Percentiles rank a stretch among this genome's conserved stretches.
Evolutionary conservation across 1,140 invertebrate species (phyloP).

Genomic region (Papilio dardanus): DNA sequence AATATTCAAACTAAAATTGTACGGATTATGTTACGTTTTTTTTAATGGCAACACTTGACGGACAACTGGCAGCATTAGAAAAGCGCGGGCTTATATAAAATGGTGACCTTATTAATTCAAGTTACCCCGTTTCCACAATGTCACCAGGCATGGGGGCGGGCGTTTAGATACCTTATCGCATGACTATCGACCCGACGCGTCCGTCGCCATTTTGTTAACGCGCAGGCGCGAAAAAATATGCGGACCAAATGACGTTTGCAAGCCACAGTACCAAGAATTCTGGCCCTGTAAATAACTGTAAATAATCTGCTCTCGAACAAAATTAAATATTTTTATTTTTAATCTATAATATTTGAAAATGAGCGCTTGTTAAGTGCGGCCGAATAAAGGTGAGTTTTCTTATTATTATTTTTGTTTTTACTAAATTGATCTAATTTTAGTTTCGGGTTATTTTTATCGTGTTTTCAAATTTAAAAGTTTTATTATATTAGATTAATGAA

Average conservation of each 20-base stretch:
- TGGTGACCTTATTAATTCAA: constrained; percentile 72
- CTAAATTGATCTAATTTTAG: background rate
- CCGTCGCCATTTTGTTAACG: constrained; percentile 54
- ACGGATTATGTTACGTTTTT: constrained; percentile 27
- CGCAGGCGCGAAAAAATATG: constrained; percentile 64
- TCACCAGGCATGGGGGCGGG: constrained; percentile 70
- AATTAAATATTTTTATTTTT: constrained; percentile 32
- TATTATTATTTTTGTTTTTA: constrained; percentile 3
- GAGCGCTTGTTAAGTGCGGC: constrained; percentile 24
- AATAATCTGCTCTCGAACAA: constrained; percentile 42
- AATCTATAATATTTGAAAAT: constrained; percentile 31
- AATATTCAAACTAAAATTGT: too few relatives aligned
- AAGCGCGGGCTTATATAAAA: constrained; percentile 70
- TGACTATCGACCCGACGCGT: constrained; percentile 61
- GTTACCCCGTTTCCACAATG: constrained; percentile 75
- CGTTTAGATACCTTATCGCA: constrained; percentile 65
- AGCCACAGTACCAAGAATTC: constrained; percentile 54
- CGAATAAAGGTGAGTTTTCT: constrained; percentile 24
- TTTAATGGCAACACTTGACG: constrained; percentile 50
- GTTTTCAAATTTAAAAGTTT: background rate
- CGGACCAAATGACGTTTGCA: constrained; percentile 66
- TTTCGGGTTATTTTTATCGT: background rate
- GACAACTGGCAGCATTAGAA: constrained; percentile 45
- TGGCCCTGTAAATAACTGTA: constrained; percentile 64
- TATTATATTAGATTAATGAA: background rate